These are phyloP conservation scores for Meiosimyza decipiens DNA, from an alignment of 2,888 invertebrate genomes.

Conservation along the genomic window DNA sequence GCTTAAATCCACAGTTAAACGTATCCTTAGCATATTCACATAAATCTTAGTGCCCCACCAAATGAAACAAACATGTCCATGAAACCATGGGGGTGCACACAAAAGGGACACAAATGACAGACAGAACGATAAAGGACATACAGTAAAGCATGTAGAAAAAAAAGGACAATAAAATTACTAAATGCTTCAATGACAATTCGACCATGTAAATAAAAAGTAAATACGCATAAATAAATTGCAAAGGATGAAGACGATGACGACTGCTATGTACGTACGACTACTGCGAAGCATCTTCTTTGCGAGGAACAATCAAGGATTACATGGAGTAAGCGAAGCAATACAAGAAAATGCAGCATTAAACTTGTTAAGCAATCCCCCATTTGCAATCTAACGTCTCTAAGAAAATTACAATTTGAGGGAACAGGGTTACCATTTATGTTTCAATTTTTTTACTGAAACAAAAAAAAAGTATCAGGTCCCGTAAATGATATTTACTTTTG, in stretches of 20 bases:
- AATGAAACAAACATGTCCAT: constrained; percentile 16
- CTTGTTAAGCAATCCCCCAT: constrained; percentile 21
- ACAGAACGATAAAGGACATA: neutral
- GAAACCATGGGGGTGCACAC: constrained; percentile 13
- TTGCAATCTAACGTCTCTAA: no score
- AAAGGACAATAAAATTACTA: constrained; percentile 59
- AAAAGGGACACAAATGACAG: neutral
- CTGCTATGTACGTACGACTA: neutral
- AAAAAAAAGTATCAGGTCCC: no score
- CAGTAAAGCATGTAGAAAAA: neutral
- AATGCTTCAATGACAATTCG: constrained; percentile 58
- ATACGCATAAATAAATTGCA: constrained; percentile 28
- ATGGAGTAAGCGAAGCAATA: neutral
- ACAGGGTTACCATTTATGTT: no score
- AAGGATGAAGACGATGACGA: constrained; percentile 8
- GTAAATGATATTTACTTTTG: no score
- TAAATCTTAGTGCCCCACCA: constrained; percentile 52
- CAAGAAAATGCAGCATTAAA: constrained; percentile 10
- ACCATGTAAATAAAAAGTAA: constrained; percentile 54
- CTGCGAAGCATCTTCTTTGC: neutral
- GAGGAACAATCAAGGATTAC: constrained; percentile 16
- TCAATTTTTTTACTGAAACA: no score
- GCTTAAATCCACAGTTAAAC: constrained; percentile 34
- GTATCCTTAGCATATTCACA: constrained; percentile 58
- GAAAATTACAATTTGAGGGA: no score